These are phyloP conservation scores for Pan troglodytes DNA, from an alignment of 2,113 vertebrate species.

Conservation along the genomic window DNA sequence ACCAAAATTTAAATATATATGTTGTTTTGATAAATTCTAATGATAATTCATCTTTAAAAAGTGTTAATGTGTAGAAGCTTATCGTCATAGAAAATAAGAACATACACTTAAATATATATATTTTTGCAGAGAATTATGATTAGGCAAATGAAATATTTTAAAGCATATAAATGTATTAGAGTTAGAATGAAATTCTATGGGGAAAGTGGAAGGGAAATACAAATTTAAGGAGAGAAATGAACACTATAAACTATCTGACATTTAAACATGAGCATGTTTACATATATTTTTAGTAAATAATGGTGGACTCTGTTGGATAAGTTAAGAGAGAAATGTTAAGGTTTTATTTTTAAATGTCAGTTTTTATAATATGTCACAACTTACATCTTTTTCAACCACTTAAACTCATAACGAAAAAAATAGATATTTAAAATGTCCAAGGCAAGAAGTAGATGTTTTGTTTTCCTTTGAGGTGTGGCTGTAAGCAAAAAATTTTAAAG, in stretches of 20 bases:
- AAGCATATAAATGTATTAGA: neutral
- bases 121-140: neutral
- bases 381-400: neutral
- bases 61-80: neutral
- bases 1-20: neutral
- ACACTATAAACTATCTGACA: neutral
- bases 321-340: neutral
- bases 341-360: neutral
- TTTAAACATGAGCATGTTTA: neutral
- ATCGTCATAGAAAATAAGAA: neutral
- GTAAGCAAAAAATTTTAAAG: neutral
- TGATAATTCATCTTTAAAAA: neutral
- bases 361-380: neutral
- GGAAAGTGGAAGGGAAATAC: neutral
- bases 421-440: neutral
- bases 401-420: neutral
- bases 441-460: neutral
- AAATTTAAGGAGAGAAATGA: neutral
- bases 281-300: neutral
- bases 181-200: neutral
- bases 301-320: neutral
- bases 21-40: neutral
- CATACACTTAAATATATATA: neutral
- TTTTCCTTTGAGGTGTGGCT: neutral
- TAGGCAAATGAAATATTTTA: neutral